Percentiles rank a stretch among this genome's conserved stretches.
These are phyloP conservation scores for Drosophila melanocephala DNA, from an alignment of 2,888 invertebrate species.

Conservation along the genomic window DNA sequence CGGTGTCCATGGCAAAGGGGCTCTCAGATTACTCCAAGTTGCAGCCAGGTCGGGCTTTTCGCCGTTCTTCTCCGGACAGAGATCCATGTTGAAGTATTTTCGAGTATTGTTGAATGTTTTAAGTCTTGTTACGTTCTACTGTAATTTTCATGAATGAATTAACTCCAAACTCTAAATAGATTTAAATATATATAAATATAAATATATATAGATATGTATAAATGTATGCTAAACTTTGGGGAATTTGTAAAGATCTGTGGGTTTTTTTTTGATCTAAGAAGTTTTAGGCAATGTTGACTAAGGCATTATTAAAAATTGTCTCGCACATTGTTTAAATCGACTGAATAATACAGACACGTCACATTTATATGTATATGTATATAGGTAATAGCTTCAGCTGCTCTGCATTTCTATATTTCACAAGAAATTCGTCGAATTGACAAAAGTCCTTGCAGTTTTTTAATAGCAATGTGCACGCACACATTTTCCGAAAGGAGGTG, in stretches of 20 bases:
- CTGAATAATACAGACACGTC: slow-evolving; percentile 21
- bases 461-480: slow-evolving; percentile 71
- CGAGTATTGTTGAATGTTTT: slow-evolving; percentile 10
- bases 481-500: slow-evolving; percentile 26
- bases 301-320: slow-evolving; percentile 8
- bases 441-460: slow-evolving; percentile 68
- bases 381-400: slow-evolving; percentile 23
- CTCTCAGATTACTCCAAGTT: background rate
- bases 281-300: slow-evolving; percentile 40
- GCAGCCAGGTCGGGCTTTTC: background rate
- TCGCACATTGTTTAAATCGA: slow-evolving; percentile 41
- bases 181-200: background rate
- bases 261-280: slow-evolving; percentile 25
- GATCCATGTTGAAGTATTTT: slow-evolving; percentile 9
- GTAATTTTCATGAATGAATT: slow-evolving; percentile 42
- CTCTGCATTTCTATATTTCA: slow-evolving; percentile 45
- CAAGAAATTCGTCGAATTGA: slow-evolving; percentile 65
- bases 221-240: slow-evolving; percentile 2
- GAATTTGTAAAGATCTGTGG: slow-evolving; percentile 19
- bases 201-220: slow-evolving; percentile 21
- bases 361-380: slow-evolving; percentile 1
- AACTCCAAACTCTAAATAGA: slow-evolving; percentile 21
- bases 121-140: slow-evolving; percentile 22
- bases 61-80: background rate
- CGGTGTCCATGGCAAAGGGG: background rate